Conservation (phyloP, 2,113 vertebrate genomes). For the Lepisosteus osseus region DNA sequence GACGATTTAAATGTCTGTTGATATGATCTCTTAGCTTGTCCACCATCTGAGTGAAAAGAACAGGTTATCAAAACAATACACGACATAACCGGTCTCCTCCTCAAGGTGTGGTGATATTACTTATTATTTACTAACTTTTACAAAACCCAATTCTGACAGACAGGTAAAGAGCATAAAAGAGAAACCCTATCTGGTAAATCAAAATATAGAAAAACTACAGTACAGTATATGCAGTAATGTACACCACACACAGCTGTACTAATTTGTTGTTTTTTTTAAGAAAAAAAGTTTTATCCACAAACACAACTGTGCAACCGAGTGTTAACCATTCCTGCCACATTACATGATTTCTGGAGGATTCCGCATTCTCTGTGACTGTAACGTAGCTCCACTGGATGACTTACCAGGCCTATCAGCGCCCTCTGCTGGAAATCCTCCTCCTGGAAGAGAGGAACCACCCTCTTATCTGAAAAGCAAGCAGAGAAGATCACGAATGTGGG, state of each 20-base stretch:
- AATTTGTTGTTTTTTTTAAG: too few relatives aligned
- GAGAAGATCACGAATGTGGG: too few relatives aligned
- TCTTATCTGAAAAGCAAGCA: slow-evolving; percentile 65
- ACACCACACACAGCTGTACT: too few relatives aligned
- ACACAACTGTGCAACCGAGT: too few relatives aligned
- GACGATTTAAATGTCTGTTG: slow-evolving; percentile 74
- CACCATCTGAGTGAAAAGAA: slow-evolving; percentile 69
- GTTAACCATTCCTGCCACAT: too few relatives aligned
- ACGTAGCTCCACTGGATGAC: slow-evolving; percentile 30
- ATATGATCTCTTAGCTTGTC: slow-evolving; percentile 88
- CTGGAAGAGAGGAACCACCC: slow-evolving; percentile 80
- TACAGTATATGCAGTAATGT: background rate
- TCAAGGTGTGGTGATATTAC: background rate
- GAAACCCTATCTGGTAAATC: background rate
- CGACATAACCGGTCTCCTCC: background rate
- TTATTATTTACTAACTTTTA: background rate
- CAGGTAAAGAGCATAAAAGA: background rate
- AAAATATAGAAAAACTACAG: background rate
- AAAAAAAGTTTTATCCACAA: too few relatives aligned
- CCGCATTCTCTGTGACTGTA: background rate
- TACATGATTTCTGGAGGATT: background rate
- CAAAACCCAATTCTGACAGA: background rate
- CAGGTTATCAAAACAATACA: background rate
- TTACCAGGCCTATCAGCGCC: slow-evolving; percentile 83
- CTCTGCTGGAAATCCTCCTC: slow-evolving; percentile 86